Evolutionary conservation across 2,888 invertebrate species (phyloP).

Genomic region (Zele albiditarsus): DNA sequence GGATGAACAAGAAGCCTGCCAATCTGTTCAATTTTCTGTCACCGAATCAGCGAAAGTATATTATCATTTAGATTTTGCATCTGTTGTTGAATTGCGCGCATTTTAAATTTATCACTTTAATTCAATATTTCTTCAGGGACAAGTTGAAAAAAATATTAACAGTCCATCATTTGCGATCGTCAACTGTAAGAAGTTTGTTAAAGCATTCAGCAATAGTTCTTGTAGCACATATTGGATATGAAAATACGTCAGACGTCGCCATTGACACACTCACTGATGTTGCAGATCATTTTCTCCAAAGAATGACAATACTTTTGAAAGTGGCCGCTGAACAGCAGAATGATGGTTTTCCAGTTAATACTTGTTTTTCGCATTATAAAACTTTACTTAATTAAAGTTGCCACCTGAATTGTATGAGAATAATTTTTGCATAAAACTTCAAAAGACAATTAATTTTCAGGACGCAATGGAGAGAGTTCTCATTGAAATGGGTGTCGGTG

Average conservation of each 20-base stretch:
- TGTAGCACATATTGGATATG: conserved; percentile 75
- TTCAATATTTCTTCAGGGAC: background rate
- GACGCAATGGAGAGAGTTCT: conserved; percentile 78
- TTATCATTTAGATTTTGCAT: conserved; percentile 39
- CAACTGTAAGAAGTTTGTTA: conserved; percentile 67
- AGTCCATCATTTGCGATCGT: conserved; percentile 59
- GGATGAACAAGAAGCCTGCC: conserved; percentile 43
- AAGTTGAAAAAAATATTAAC: conserved; percentile 52
- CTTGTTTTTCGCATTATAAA: conserved; percentile 27
- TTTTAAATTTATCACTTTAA: background rate
- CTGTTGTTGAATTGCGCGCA: background rate
- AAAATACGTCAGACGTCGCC: conserved; percentile 74
- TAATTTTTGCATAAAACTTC: background rate
- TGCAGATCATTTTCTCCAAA: conserved; percentile 73
- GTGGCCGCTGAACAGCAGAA: conserved; percentile 75
- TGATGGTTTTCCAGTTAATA: conserved; percentile 74
- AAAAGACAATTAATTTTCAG: conserved; percentile 64
- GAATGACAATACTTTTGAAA: conserved; percentile 74
- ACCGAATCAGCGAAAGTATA: conserved; percentile 50
- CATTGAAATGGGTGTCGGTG: conserved; percentile 77
- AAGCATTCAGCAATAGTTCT: conserved; percentile 74
- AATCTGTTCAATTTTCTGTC: conserved; percentile 56
- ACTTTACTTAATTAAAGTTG: background rate
- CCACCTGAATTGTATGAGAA: too few relatives aligned
- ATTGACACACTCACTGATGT: conserved; percentile 74